Evolutionary conservation across 2,888 invertebrate species (phyloP).

Genomic region (Timema cristinae): DNA sequence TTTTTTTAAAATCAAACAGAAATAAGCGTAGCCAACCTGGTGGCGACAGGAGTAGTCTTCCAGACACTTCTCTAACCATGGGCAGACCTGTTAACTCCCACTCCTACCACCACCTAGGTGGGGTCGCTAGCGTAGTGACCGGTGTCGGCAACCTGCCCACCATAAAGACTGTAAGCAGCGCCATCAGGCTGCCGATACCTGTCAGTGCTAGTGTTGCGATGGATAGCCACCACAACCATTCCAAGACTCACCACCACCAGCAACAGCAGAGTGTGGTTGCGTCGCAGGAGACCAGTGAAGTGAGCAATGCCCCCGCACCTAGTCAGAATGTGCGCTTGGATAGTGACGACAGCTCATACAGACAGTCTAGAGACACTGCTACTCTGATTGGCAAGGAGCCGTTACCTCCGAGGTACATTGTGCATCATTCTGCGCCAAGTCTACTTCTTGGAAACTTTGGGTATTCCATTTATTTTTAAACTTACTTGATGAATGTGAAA

Average conservation of each 20-base stretch:
- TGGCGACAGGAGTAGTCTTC: slow-evolving; percentile 27
- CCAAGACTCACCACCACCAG: slow-evolving; percentile 25
- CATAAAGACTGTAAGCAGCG: slow-evolving; percentile 25
- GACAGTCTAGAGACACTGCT: slow-evolving; percentile 26
- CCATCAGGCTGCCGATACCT: slow-evolving; percentile 9
- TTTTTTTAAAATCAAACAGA: slow-evolving; percentile 27
- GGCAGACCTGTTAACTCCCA: slow-evolving; percentile 19
- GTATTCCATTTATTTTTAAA: too few species aligned
- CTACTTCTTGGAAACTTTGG: neutral
- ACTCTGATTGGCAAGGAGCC: slow-evolving; percentile 42
- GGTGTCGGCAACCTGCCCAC: slow-evolving; percentile 16
- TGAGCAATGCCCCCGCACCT: slow-evolving; percentile 21
- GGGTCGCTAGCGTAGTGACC: neutral
- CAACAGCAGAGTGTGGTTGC: slow-evolving; percentile 34
- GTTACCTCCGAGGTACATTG: slow-evolving; percentile 41
- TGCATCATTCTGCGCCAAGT: slow-evolving; percentile 2
- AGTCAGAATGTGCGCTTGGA: slow-evolving; percentile 25
- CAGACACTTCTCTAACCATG: slow-evolving; percentile 21
- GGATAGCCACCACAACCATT: slow-evolving; percentile 28
- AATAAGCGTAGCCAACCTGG: slow-evolving; percentile 33
- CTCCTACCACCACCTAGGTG: slow-evolving; percentile 25
- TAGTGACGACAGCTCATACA: slow-evolving; percentile 25
- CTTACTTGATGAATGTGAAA: too few species aligned
- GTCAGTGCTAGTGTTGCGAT: slow-evolving; percentile 2
- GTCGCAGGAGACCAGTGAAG: slow-evolving; percentile 27